Percentiles rank a stretch among this genome's conserved stretches.
These are phyloP conservation scores for Epiperipatus broadwayi DNA, from an alignment of 2,888 invertebrate species.

Conservation along the genomic window DNA sequence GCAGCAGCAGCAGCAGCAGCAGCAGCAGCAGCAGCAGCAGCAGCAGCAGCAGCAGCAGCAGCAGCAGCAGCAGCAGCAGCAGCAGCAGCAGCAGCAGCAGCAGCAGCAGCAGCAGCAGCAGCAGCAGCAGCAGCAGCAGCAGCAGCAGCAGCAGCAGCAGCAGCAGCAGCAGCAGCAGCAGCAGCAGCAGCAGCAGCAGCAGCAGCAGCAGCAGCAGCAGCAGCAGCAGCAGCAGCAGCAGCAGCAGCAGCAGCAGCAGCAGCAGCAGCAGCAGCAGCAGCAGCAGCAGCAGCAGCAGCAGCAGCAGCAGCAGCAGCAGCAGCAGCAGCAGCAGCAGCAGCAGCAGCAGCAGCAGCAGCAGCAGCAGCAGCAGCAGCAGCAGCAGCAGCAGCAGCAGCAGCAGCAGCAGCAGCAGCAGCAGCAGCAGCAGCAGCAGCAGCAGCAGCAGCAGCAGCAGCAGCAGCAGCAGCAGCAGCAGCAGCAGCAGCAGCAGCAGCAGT, in stretches of 20 bases:
- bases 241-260: constrained; percentile 3
- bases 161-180: constrained; percentile 3
- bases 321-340: constrained; percentile 3
- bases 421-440: constrained; percentile 3
- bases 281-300: constrained; percentile 3
- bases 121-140: constrained; percentile 3
- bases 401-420: constrained; percentile 3
- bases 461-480: constrained; percentile 3
- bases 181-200: constrained; percentile 3
- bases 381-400: constrained; percentile 3
- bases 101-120: constrained; percentile 3
- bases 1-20: constrained; percentile 3
- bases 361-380: constrained; percentile 3
- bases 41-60: constrained; percentile 3
- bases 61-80: constrained; percentile 3
- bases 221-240: constrained; percentile 3
- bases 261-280: constrained; percentile 3
- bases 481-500: constrained; percentile 3
- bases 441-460: constrained; percentile 3
- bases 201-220: constrained; percentile 3
- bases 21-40: constrained; percentile 3
- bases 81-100: constrained; percentile 3
- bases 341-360: constrained; percentile 3
- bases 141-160: constrained; percentile 3
- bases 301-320: constrained; percentile 3